Conservation (phyloP, 2,113 vertebrate genomes). For the Isurus oxyrinchus region DNA sequence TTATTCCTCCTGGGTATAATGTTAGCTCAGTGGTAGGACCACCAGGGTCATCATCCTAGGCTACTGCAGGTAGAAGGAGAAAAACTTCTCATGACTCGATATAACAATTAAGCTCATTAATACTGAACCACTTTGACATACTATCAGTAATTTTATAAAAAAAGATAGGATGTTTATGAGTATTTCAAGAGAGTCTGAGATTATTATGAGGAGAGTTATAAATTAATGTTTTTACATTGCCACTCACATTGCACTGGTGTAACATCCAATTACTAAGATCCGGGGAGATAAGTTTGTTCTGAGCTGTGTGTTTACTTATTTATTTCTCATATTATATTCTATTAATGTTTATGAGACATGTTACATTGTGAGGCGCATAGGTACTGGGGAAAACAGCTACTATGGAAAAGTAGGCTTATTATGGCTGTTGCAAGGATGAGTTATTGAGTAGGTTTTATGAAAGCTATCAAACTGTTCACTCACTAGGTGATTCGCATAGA, state of each 20-base stretch:
- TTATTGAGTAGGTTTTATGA: background rate
- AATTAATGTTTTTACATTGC: background rate
- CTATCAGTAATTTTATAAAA: background rate
- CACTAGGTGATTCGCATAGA: background rate
- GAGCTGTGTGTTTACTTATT: background rate
- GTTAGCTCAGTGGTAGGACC: background rate
- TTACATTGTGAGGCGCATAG: background rate
- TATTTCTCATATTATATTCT: background rate
- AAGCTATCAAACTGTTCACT: background rate
- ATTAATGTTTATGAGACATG: background rate
- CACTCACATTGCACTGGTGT: background rate
- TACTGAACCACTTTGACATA: background rate
- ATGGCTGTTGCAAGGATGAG: background rate
- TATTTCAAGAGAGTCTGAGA: no score
- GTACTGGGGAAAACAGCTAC: background rate
- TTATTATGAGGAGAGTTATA: background rate
- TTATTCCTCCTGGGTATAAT: background rate
- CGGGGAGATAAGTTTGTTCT: background rate
- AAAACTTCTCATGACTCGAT: background rate
- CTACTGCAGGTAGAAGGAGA: background rate
- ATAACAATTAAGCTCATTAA: background rate
- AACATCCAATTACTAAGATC: background rate
- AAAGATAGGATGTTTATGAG: background rate
- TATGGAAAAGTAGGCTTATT: background rate
- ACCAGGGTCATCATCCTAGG: background rate